phyloP scores from a whole-genome alignment of 1,140 invertebrate genomes.

The Hycleus cichorii region DNA sequence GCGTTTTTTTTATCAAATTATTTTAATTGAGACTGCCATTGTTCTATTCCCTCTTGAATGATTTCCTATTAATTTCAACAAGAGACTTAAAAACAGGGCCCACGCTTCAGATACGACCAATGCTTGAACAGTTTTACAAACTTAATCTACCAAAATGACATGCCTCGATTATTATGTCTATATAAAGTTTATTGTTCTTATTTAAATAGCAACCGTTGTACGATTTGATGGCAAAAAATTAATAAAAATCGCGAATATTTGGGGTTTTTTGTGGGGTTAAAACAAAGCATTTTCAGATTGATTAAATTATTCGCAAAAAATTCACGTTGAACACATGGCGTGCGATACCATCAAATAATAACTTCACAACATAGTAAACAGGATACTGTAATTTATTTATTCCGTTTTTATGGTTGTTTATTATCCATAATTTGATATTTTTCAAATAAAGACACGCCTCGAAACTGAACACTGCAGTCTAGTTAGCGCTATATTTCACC shows the following conservation, averaged over 20 bases:
- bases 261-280: background rate
- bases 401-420: no score
- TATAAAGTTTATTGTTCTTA: no score
- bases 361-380: constrained; percentile 9
- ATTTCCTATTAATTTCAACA: constrained; percentile 9
- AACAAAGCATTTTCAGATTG: constrained; percentile 3
- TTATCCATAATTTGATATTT: no score
- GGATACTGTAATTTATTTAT: background rate
- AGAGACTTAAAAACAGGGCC: constrained; percentile 2
- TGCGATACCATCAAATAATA: constrained; percentile 7
- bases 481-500: no score
- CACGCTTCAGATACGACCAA: constrained; percentile 2
- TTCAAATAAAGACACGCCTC: no score
- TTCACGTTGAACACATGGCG: constrained; percentile 11
- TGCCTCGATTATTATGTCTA: constrained; percentile 1
- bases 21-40: constrained; percentile 13
- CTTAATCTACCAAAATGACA: constrained; percentile 13
- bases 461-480: no score
- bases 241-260: background rate
- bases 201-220: no score
- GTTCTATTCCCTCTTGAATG: constrained; percentile 12
- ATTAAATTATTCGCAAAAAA: background rate
- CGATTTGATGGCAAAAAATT: background rate
- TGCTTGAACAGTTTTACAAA: background rate
- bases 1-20: constrained; percentile 15